Conservation (phyloP, 2,888 invertebrate species). For the Falcaria lacertinaria region DNA sequence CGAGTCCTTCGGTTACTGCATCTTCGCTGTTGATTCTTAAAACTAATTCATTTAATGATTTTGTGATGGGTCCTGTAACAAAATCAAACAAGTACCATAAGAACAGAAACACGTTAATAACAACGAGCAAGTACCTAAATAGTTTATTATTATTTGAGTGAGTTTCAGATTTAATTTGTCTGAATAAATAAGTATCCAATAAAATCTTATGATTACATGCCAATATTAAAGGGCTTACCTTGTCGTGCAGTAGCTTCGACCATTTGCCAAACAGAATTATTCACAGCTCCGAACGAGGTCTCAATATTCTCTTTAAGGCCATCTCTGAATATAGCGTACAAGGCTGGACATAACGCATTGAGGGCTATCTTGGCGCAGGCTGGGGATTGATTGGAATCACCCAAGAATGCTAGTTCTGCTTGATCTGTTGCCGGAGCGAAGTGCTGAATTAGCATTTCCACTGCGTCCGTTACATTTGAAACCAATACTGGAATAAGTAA, state of each 20-base stretch:
- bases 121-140: no score
- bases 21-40: constrained; percentile 90
- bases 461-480: constrained; percentile 85
- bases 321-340: constrained; percentile 91
- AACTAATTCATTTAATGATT: constrained; percentile 90
- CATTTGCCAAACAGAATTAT: constrained; percentile 94
- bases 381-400: constrained; percentile 81
- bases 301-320: constrained; percentile 89
- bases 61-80: constrained; percentile 85
- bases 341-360: constrained; percentile 88
- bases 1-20: constrained; percentile 88
- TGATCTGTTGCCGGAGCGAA: constrained; percentile 84
- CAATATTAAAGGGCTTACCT: constrained; percentile 69
- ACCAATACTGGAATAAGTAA: constrained; percentile 78
- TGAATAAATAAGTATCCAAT: no score
- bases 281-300: constrained; percentile 91
- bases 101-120: no score
- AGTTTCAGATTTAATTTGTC: no score
- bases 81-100: no score
- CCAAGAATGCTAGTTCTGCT: constrained; percentile 78
- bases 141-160: no score
- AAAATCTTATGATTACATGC: no score
- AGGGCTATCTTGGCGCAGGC: constrained; percentile 86
- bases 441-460: constrained; percentile 86
- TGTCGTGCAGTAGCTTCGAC: constrained; percentile 93